These are phyloP conservation scores for Cylindroiulus punctatus DNA, from an alignment of 2,888 invertebrate species.

Conservation along the genomic window DNA sequence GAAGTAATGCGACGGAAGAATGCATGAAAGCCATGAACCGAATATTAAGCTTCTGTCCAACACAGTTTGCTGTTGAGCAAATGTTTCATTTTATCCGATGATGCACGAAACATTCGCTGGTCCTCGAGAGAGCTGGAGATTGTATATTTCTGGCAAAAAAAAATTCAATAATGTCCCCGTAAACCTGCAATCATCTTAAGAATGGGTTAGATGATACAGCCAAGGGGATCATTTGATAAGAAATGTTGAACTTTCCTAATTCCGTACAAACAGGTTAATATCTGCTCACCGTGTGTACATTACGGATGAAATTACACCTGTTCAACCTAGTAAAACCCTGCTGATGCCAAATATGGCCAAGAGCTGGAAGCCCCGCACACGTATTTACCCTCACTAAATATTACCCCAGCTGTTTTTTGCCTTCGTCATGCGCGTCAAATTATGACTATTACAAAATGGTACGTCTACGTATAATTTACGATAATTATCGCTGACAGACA, in stretches of 20 bases:
- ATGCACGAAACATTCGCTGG: background rate
- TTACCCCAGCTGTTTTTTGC: background rate
- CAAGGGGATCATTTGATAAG: conserved; percentile 38
- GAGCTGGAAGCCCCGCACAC: background rate
- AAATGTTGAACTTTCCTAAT: conserved; percentile 34
- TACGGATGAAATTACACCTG: conserved; percentile 42
- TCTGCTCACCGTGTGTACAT: conserved; percentile 15
- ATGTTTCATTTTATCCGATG: background rate
- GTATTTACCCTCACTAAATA: conserved; percentile 33
- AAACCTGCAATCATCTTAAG: conserved; percentile 31
- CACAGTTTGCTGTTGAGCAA: background rate
- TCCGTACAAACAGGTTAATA: background rate
- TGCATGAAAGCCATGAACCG: background rate
- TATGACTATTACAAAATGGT: conserved; percentile 1
- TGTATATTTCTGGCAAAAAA: background rate
- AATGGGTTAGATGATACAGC: conserved; percentile 15
- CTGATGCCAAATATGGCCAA: background rate
- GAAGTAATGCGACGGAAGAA: too few species aligned
- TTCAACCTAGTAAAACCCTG: conserved; percentile 28
- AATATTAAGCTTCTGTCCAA: background rate
- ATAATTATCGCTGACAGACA: background rate
- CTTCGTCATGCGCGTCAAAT: background rate
- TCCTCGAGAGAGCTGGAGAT: background rate
- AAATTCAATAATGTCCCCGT: conserved; percentile 21
- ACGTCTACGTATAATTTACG: conserved; percentile 26